Evolutionary conservation across 2,113 vertebrate genomes (phyloP).

Genomic region (Lontra canadensis): DNA sequence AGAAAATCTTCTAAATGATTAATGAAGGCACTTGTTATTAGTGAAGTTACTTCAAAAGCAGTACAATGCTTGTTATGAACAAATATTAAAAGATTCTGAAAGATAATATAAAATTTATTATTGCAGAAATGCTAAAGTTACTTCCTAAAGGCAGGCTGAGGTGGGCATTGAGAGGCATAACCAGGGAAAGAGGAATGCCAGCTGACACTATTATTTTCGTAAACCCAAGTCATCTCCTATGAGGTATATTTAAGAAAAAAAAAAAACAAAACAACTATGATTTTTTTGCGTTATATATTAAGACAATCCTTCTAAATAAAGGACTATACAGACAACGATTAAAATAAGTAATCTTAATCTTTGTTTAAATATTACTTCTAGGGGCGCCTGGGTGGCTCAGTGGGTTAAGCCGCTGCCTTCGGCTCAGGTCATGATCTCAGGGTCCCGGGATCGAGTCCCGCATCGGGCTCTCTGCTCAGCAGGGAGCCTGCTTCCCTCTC

Average conservation of each 20-base stretch:
- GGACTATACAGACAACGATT: not conserved
- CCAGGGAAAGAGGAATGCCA: not conserved
- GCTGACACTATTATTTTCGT: not conserved
- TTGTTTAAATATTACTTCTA: constrained; percentile 19
- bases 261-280: not conserved
- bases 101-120: not conserved
- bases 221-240: not conserved
- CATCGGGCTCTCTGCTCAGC: no score
- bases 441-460: no score
- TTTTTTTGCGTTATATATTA: not conserved
- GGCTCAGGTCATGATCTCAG: no score
- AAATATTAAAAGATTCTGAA: constrained; percentile 44
- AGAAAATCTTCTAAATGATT: constrained; percentile 14
- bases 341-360: constrained; percentile 10
- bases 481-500: no score
- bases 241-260: constrained; percentile 35
- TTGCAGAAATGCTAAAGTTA: not conserved
- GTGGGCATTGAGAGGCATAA: not conserved
- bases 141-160: not conserved
- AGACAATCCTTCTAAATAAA: constrained; percentile 29
- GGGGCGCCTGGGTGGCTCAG: no score
- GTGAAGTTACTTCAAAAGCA: not conserved
- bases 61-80: constrained; percentile 1
- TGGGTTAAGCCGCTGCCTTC: no score
- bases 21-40: not conserved